Conservation (phyloP, 2,888 invertebrate genomes). For the Tenthredo livida region DNA sequence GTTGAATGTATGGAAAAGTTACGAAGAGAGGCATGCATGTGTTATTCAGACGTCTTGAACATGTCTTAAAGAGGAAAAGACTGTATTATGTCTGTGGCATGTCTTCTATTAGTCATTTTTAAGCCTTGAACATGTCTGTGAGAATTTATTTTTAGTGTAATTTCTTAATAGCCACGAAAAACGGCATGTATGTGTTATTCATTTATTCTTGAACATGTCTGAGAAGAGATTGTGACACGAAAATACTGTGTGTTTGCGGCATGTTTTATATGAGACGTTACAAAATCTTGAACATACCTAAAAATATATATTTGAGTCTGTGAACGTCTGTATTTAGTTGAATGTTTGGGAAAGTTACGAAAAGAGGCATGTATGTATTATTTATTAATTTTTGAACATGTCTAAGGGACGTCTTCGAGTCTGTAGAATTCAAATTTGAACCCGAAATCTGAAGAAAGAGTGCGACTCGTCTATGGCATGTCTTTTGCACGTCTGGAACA, state of each 20-base stretch:
- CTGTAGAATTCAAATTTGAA: background rate
- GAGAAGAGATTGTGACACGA: too few species aligned
- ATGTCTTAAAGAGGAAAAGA: background rate
- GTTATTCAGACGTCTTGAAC: too few species aligned
- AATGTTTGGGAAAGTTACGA: background rate
- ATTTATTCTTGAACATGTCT: background rate
- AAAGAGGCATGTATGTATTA: background rate
- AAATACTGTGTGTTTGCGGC: background rate
- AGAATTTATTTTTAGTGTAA: background rate
- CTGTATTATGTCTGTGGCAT: background rate
- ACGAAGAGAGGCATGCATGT: too few species aligned
- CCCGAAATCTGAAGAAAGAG: background rate
- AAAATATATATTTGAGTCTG: background rate
- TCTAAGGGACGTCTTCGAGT: background rate
- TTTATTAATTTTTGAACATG: background rate
- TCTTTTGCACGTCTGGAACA: background rate
- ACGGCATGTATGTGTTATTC: background rate
- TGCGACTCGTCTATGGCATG: background rate
- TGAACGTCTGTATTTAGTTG: background rate
- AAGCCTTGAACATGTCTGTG: background rate
- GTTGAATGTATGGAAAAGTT: too few species aligned
- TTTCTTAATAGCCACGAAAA: background rate
- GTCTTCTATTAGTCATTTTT: background rate
- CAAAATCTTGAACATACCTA: background rate
- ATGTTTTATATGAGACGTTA: background rate